These are phyloP conservation scores for Dasyprocta punctata DNA, from an alignment of 2,113 vertebrate species.

Conservation along the genomic window DNA sequence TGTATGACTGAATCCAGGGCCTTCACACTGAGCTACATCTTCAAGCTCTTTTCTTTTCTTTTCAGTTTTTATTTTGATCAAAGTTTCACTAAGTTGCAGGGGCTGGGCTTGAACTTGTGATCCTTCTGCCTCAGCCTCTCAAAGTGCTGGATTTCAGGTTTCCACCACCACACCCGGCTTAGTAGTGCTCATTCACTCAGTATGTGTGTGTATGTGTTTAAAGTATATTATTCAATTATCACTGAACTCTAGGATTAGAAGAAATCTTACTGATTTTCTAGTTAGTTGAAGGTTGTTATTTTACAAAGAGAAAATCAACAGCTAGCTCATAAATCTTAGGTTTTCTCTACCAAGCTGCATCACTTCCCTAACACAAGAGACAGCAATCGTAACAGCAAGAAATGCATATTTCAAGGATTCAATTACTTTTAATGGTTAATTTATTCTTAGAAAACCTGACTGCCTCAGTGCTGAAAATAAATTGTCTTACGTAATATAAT, in stretches of 20 bases:
- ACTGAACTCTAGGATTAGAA: slow-evolving; percentile 1
- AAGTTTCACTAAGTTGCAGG: not conserved
- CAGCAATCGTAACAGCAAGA: slow-evolving; percentile 79
- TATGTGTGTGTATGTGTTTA: not conserved
- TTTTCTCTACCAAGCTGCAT: slow-evolving; percentile 11
- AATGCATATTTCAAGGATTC: slow-evolving; percentile 84
- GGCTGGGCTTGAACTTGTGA: not conserved
- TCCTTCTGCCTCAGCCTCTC: not conserved
- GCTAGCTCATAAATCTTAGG: not conserved
- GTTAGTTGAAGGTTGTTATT: slow-evolving; percentile 38
- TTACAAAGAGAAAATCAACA: slow-evolving; percentile 38
- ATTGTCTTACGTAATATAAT: slow-evolving; percentile 78
- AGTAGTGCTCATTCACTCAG: not conserved
- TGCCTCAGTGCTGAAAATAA: slow-evolving; percentile 85
- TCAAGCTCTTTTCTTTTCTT: not conserved
- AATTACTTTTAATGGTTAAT: slow-evolving; percentile 87
- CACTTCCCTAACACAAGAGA: slow-evolving; percentile 1
- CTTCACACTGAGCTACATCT: not conserved
- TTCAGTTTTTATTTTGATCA: not conserved
- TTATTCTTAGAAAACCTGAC: slow-evolving; percentile 81
- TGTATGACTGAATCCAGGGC: not conserved
- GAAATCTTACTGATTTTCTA: slow-evolving; percentile 24
- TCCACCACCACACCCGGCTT: not conserved
- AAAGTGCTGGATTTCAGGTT: not conserved
- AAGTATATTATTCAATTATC: slow-evolving; percentile 32